Conservation (phyloP, 1,140 invertebrate species). For the Psilanteris sp. region DNA sequence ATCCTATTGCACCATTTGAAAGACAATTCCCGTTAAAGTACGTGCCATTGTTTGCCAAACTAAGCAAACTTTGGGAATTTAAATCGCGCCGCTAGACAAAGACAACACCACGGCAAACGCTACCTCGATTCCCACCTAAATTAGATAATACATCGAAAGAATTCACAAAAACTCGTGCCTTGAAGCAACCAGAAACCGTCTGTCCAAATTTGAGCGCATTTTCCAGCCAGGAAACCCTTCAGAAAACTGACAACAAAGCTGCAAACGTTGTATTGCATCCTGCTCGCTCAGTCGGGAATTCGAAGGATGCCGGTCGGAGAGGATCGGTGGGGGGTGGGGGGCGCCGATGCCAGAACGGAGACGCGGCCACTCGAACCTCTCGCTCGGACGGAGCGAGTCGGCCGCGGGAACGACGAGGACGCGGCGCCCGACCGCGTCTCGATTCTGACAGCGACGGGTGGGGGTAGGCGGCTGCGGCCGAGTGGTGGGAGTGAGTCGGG, state of each 20-base stretch:
- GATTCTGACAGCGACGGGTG: conserved; percentile 7
- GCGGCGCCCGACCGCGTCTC: not conserved
- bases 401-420: not conserved
- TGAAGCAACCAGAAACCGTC: too few species aligned
- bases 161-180: too few species aligned
- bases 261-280: conserved; percentile 11
- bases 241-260: conserved; percentile 14
- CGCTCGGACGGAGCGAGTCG: not conserved
- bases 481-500: conserved; percentile 32
- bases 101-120: too few species aligned
- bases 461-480: not conserved
- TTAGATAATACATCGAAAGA: too few species aligned
- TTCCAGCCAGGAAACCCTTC: not conserved
- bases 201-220: too few species aligned
- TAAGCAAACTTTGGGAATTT: too few species aligned
- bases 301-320: conserved; percentile 23
- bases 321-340: conserved; percentile 10
- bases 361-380: not conserved
- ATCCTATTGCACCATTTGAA: too few species aligned
- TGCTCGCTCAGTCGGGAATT: conserved; percentile 35
- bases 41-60: too few species aligned
- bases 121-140: too few species aligned
- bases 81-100: too few species aligned
- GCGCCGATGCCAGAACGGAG: conserved; percentile 8
- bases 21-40: too few species aligned